These are phyloP conservation scores for Phymanthus crucifer DNA, from an alignment of 92 coral and sea anemone species.

Conservation along the genomic window DNA sequence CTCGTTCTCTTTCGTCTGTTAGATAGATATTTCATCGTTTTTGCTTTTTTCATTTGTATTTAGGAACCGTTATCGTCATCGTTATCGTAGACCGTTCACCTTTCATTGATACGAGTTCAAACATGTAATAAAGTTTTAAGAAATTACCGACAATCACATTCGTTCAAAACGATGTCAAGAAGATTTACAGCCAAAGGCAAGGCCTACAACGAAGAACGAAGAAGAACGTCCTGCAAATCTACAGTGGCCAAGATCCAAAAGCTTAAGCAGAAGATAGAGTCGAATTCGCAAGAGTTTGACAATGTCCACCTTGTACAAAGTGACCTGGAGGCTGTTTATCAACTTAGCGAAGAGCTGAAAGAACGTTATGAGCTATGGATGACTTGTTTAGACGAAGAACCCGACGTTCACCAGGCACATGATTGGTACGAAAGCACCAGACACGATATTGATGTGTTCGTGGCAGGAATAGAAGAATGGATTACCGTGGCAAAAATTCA, in stretches of 20 bases:
- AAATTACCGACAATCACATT: background rate
- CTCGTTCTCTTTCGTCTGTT: too few relatives aligned
- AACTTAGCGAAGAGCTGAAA: background rate
- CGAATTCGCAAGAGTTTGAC: background rate
- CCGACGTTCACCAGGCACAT: background rate
- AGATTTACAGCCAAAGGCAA: background rate
- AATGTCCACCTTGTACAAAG: constrained; percentile 2
- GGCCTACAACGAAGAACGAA: constrained; percentile 1
- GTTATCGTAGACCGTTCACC: background rate
- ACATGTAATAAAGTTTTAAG: too few relatives aligned
- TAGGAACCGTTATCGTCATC: too few relatives aligned
- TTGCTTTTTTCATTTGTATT: too few relatives aligned
- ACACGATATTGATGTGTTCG: background rate
- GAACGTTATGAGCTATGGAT: constrained; percentile 4
- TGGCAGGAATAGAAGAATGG: background rate
- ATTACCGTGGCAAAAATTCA: background rate
- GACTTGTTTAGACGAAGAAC: background rate
- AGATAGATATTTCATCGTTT: too few relatives aligned
- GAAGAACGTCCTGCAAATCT: constrained; percentile 1
- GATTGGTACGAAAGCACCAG: background rate
- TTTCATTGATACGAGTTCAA: background rate
- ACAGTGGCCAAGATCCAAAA: background rate
- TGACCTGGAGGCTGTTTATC: background rate
- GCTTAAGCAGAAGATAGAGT: background rate
- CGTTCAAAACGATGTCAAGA: constrained; percentile 8